Evolutionary conservation across 2,888 invertebrate genomes (phyloP), one percentile per base, ranked within the genome.

Genomic region (Callyntrura guangdongensis): DNA sequence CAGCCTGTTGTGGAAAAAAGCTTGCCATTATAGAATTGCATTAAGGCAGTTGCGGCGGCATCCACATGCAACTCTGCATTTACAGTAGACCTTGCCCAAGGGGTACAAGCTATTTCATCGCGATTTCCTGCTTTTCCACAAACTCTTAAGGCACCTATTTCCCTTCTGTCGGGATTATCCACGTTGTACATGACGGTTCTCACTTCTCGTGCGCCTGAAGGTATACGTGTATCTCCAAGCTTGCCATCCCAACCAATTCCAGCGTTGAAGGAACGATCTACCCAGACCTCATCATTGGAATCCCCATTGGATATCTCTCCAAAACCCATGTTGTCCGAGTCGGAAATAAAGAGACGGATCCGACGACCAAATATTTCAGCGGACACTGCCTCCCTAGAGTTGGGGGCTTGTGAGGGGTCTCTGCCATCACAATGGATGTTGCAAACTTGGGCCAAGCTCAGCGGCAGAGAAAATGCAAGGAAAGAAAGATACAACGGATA

Each of bases 351-450:
- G 4, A 94, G 91, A 3, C 59, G 49, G 9, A 94, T 90, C 12
- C 27, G 69, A n/a, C 94, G 88, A 9, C 83, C 90, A 61, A 88
- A 92, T 8, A 93, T 61, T 53, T 90, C 91, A 0, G 67, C 79
- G 0, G 90, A 77, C 0, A 89, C 92, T 0, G 89, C 77, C 9
- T 87, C 86, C n/a, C 92, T 61, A 2, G 89, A n/a, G 61, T 89
- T 61, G 20, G 85, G 22, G 0, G 91, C 92, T 61, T 61, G 69
- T 11, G 77, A 53, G 0, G 93, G 69, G 25, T 92, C 92, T 11
- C 92, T 45, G 9, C 93, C 94, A 84, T 94, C 94, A 45, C 94
- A 94, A 36, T 91, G 91, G 69, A 91, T 91, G 45, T 93, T 92
- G 67, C 94, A 94, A 6, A 93, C 36, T 67, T 92, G 90, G 1